Evolutionary conservation across 2,113 vertebrate species (phyloP).

Genomic region (Patagioenas fasciata): DNA sequence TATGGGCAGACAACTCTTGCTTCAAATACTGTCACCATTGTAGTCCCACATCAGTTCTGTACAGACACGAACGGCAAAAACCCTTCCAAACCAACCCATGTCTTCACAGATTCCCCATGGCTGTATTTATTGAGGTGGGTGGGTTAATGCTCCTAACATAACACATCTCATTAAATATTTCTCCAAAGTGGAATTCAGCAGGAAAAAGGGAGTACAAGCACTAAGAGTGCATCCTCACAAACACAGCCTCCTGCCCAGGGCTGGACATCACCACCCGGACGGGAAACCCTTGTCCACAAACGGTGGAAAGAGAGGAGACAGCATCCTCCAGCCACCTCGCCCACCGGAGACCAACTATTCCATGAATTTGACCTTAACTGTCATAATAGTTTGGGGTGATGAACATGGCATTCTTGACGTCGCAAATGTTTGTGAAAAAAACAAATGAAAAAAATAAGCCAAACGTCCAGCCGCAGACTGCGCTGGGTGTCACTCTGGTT

Average conservation of each 20-base stretch:
- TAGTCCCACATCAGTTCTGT: too few species aligned
- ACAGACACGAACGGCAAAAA: too few species aligned
- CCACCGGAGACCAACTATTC: neutral
- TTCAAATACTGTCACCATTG: too few species aligned
- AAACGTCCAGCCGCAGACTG: neutral
- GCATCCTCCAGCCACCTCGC: neutral
- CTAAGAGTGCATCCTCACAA: neutral
- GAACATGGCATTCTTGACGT: neutral
- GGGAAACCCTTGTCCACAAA: neutral
- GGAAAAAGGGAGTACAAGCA: neutral
- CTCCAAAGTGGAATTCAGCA: neutral
- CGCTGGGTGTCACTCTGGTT: neutral
- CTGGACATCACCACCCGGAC: neutral
- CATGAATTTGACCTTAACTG: conserved; percentile 24
- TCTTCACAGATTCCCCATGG: too few species aligned
- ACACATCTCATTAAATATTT: neutral
- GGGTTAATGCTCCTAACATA: neutral
- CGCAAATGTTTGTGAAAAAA: conserved; percentile 41
- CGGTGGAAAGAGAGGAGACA: neutral
- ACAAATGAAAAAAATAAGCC: neutral
- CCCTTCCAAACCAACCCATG: too few species aligned
- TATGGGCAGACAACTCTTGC: too few species aligned
- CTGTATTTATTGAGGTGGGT: too few species aligned
- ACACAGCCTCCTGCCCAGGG: neutral
- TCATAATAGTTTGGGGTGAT: neutral